phyloP scores from a whole-genome alignment of 2,113 vertebrate species.

The Centropus bengalensis region DNA sequence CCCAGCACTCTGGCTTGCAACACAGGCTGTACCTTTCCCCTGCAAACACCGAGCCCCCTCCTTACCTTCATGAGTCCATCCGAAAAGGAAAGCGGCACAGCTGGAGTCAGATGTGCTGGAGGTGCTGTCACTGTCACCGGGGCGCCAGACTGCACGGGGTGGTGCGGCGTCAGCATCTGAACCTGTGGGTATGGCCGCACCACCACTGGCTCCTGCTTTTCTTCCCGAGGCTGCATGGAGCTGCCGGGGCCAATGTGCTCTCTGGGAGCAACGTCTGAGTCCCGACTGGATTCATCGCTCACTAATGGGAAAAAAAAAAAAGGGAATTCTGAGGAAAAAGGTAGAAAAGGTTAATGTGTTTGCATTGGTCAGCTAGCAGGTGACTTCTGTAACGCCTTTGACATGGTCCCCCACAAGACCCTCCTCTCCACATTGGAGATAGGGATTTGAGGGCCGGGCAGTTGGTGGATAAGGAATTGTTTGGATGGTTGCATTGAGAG shows the following conservation, averaged over 20 bases:
- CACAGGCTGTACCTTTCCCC: accelerated
- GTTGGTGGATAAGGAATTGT: no score
- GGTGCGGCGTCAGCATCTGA: conserved; percentile 84
- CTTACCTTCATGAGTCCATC: conserved; percentile 95
- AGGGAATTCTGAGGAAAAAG: not conserved
- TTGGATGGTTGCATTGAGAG: no score
- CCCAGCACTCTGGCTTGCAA: no score
- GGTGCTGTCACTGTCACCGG: conserved; percentile 86
- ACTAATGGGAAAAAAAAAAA: conserved; percentile 4
- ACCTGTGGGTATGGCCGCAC: conserved; percentile 95
- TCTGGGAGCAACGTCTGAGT: conserved; percentile 84
- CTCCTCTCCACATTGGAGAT: no score
- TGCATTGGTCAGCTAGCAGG: accelerated
- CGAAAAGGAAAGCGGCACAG: conserved; percentile 86
- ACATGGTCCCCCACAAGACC: no score
- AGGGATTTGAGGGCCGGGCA: no score
- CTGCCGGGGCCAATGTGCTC: conserved; percentile 79
- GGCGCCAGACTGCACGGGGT: conserved; percentile 85
- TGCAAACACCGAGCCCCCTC: not conserved
- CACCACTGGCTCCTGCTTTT: conserved; percentile 96
- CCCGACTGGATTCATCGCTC: conserved; percentile 82
- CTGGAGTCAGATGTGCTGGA: conserved; percentile 87
- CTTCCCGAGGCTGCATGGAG: conserved; percentile 86
- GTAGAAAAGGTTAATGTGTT: not conserved
- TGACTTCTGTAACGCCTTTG: no score